These are phyloP conservation scores for Symphodus melops DNA, from an alignment of 2,113 vertebrate genomes.

Conservation along the genomic window DNA sequence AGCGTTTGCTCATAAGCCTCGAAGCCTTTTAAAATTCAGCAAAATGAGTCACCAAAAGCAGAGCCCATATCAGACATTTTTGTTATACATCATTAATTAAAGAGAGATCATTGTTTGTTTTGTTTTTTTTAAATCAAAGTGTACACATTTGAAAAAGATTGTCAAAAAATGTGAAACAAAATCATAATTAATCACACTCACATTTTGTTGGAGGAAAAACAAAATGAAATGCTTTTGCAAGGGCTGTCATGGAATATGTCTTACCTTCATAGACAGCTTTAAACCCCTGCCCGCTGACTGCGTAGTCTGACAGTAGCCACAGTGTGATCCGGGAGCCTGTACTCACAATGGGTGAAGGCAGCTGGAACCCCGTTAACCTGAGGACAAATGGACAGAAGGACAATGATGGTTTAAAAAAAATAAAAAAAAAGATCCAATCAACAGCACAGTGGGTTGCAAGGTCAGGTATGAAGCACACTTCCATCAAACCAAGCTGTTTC, in stretches of 20 bases:
- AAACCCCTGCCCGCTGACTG: slow-evolving; percentile 98
- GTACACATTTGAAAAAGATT: too few species aligned
- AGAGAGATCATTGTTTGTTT: too few species aligned
- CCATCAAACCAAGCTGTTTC: slow-evolving; percentile 42
- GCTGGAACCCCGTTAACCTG: slow-evolving; percentile 98
- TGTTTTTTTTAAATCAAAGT: too few species aligned
- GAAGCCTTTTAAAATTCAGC: not conserved
- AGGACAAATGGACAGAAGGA: slow-evolving; percentile 72
- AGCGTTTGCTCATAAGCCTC: not conserved
- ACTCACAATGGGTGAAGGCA: slow-evolving; percentile 95
- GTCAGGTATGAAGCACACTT: slow-evolving; percentile 40
- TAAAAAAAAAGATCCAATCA: slow-evolving; percentile 53
- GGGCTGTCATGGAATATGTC: not conserved
- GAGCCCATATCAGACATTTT: not conserved
- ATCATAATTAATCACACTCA: too few species aligned
- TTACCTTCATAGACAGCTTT: slow-evolving; percentile 96
- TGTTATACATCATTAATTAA: slow-evolving; percentile 5
- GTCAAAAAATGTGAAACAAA: too few species aligned
- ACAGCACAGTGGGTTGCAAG: slow-evolving; percentile 46
- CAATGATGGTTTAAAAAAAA: slow-evolving; percentile 49
- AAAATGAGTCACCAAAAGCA: not conserved
- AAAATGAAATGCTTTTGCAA: not conserved
- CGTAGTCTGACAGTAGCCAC: slow-evolving; percentile 95
- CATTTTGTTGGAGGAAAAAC: too few species aligned
- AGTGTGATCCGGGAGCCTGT: slow-evolving; percentile 89